Evolutionary conservation across 2,888 invertebrate species (phyloP).

Genomic region (Tenthredo amoena): DNA sequence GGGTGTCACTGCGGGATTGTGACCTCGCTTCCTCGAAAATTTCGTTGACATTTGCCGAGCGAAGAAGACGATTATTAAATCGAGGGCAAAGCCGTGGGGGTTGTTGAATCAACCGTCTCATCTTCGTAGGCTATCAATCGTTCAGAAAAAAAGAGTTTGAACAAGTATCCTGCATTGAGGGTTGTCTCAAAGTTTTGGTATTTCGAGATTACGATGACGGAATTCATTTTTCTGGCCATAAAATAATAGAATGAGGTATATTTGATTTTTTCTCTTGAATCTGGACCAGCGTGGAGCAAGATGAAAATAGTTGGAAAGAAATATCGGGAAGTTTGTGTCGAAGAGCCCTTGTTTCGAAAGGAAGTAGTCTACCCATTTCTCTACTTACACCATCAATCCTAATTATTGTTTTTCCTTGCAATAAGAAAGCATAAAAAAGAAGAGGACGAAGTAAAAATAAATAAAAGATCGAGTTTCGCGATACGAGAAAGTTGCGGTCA

Average conservation of each 20-base stretch:
- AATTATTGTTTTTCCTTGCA: constrained; percentile 7
- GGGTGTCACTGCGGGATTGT: neutral
- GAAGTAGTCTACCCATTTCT: neutral
- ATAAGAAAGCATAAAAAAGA: neutral
- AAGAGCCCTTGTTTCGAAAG: constrained; percentile 31
- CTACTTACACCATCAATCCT: constrained; percentile 36
- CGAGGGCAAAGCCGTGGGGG: neutral
- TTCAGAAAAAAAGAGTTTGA: neutral
- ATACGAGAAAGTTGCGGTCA: constrained; percentile 25
- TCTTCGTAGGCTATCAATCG: constrained; percentile 1
- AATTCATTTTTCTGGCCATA: neutral
- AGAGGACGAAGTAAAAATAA: neutral
- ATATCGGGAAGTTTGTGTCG: neutral
- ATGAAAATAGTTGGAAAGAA: constrained; percentile 46
- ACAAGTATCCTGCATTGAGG: neutral
- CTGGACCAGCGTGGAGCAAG: neutral
- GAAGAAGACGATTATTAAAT: constrained; percentile 15
- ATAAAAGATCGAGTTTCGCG: constrained; percentile 4
- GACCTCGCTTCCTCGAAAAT: constrained; percentile 4
- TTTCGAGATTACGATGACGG: neutral
- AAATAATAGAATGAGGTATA: neutral
- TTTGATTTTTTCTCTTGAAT: neutral
- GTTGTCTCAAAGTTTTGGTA: neutral
- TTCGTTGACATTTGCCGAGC: neutral
- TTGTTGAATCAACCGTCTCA: neutral